Evolutionary conservation across 2,888 invertebrate genomes (phyloP).

Genomic region (Caenorhabditis becei): DNA sequence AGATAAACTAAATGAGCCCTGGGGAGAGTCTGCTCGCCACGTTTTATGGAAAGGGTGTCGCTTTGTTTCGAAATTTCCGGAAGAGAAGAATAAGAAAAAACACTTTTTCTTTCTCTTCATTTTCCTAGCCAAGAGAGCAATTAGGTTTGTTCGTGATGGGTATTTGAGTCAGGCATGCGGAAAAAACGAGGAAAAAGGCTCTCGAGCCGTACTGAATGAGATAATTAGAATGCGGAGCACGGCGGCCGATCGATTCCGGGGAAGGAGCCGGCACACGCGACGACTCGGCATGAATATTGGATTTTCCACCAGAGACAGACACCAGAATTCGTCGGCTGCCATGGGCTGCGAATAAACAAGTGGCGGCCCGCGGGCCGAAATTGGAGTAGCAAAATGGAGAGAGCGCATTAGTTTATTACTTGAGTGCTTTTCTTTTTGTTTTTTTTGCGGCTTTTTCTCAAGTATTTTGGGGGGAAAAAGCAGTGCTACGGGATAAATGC

Average conservation of each 20-base stretch:
- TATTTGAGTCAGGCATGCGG: not conserved
- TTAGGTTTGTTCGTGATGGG: not conserved
- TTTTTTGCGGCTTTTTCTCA: not conserved
- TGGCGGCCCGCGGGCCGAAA: not conserved
- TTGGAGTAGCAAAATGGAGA: not conserved
- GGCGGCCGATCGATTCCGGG: conserved; percentile 42
- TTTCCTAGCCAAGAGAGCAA: conserved; percentile 2
- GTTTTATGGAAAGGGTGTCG: conserved; percentile 16
- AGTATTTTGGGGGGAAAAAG: too few species aligned
- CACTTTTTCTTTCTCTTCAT: too few species aligned
- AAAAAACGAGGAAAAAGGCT: not conserved
- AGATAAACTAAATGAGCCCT: conserved; percentile 52
- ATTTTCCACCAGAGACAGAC: conserved; percentile 19
- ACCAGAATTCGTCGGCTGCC: not conserved
- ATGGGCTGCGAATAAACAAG: not conserved
- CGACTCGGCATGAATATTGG: conserved; percentile 39
- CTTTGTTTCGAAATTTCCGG: not conserved
- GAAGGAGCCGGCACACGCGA: not conserved
- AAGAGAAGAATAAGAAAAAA: conserved; percentile 17
- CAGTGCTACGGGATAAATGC: too few species aligned
- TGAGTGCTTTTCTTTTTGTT: not conserved
- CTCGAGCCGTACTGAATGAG: conserved; percentile 17
- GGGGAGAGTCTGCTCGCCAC: conserved; percentile 5
- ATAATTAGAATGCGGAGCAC: conserved; percentile 40
- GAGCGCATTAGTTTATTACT: not conserved